Conservation (phyloP, 2,797 vertebrate species). For the Epinephelus awoara region DNA sequence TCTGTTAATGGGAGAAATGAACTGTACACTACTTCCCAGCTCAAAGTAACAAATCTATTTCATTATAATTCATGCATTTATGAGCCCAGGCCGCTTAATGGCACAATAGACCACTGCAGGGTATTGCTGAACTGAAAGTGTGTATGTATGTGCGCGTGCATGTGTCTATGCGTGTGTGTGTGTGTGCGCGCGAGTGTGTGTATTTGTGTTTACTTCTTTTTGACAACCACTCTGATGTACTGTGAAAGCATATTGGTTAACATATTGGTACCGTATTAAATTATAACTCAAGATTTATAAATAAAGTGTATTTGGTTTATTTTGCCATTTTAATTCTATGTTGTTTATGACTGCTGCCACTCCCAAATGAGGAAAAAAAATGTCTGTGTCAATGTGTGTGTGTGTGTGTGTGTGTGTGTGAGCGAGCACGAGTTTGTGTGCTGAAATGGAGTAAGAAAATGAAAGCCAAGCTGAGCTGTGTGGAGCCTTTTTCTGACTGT, state of each 20-base stretch:
- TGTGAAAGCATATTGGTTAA: conserved; percentile 89
- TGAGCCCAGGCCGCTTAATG: conserved; percentile 68
- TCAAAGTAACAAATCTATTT: conserved; percentile 46
- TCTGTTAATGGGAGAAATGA: conserved; percentile 23
- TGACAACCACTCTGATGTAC: conserved; percentile 94
- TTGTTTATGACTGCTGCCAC: conserved; percentile 33
- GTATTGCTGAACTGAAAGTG: conserved; percentile 64
- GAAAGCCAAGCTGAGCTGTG: conserved; percentile 14
- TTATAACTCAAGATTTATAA: conserved; percentile 97
- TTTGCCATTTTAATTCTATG: conserved; percentile 54
- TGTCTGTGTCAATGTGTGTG: conserved; percentile 15
- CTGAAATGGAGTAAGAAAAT: background rate
- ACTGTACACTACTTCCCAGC: conserved; percentile 37
- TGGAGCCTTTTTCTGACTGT: conserved; percentile 31
- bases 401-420: background rate
- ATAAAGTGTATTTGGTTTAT: conserved; percentile 84
- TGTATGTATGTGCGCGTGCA: conserved; percentile 71
- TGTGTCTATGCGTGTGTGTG: conserved; percentile 81
- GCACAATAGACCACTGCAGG: conserved; percentile 77
- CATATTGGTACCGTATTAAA: conserved; percentile 91
- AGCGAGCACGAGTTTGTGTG: background rate
- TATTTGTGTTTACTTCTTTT: conserved; percentile 93
- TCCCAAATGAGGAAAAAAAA: background rate
- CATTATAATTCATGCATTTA: conserved; percentile 49
- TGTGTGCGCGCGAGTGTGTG: conserved; percentile 74